phyloP scores from a whole-genome alignment of 37 sponge, comb jelly and placozoan genomes.

The Crambe crambe region DNA sequence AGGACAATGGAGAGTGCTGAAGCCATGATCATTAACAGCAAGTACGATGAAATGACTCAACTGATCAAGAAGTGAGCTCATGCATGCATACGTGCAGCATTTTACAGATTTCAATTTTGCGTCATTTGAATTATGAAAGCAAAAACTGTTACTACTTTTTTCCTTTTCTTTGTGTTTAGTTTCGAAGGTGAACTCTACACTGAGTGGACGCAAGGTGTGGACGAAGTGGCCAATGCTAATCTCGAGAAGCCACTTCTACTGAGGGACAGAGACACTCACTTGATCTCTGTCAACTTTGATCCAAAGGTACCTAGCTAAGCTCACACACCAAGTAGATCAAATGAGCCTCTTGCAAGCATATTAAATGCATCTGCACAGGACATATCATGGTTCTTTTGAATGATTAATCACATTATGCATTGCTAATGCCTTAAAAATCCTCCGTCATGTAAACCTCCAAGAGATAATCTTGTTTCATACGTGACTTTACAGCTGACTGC shows the following conservation, averaged over 20 bases:
- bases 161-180: slow-evolving; percentile 46
- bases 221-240: slow-evolving; percentile 89
- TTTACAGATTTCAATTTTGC: not conserved
- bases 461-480: not conserved
- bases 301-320: slow-evolving; percentile 57
- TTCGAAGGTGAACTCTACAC: slow-evolving; percentile 78
- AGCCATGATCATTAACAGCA: slow-evolving; percentile 79
- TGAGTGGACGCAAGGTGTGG: slow-evolving; percentile 90
- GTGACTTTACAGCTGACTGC: slow-evolving; percentile 74
- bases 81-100: not conserved
- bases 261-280: slow-evolving; percentile 48
- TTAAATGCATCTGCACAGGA: no score
- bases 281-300: slow-evolving; percentile 95
- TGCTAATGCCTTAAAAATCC: no score
- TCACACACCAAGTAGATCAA: no score
- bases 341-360: no score
- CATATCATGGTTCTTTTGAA: no score
- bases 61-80: slow-evolving; percentile 83
- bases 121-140: not conserved
- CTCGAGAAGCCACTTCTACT: slow-evolving; percentile 92
- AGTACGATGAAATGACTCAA: slow-evolving; percentile 94
- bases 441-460: no score
- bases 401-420: no score
- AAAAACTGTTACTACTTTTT: not conserved
- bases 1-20: slow-evolving; percentile 90